Conservation (phyloP, 2,888 invertebrate species). For the Leptothorax acervorum region DNA sequence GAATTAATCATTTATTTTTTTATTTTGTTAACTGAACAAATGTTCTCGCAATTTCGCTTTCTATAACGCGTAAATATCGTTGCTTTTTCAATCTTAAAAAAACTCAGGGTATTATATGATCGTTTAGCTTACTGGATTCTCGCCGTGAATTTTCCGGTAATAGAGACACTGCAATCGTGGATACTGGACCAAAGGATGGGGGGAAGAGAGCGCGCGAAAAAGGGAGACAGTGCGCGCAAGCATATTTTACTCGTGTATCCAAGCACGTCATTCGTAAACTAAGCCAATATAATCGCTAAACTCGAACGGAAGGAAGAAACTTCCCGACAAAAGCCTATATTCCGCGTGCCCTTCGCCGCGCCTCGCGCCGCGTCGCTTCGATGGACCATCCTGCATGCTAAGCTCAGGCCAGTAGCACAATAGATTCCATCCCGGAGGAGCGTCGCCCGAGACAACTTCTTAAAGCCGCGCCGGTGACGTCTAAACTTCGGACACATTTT, state of each 20-base stretch:
- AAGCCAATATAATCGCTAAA: constrained; percentile 76
- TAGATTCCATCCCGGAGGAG: constrained; percentile 76
- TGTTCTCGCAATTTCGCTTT: neutral
- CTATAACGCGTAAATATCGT: constrained; percentile 4
- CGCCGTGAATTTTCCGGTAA: constrained; percentile 40
- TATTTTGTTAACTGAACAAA: neutral
- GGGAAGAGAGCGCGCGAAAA: constrained; percentile 2
- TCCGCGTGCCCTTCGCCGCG: constrained; percentile 17
- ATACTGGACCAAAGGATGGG: constrained; percentile 27
- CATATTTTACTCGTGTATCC: constrained; percentile 70
- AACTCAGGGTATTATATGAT: neutral
- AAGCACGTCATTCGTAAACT: constrained; percentile 74
- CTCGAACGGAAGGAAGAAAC: constrained; percentile 66
- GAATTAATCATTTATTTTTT: constrained; percentile 1
- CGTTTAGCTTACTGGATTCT: constrained; percentile 24
- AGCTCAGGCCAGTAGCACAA: constrained; percentile 69
- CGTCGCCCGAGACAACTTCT: constrained; percentile 78
- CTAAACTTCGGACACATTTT: constrained; percentile 81
- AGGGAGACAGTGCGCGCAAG: constrained; percentile 3
- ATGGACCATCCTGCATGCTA: constrained; percentile 52
- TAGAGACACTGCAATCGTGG: constrained; percentile 45
- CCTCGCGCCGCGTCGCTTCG: constrained; percentile 20
- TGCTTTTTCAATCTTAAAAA: constrained; percentile 25
- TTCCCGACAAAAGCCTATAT: constrained; percentile 78
- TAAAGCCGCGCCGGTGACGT: constrained; percentile 77